Percentiles rank a stretch among this genome's conserved stretches.
These are phyloP conservation scores for Sebastes cheni DNA, from an alignment of 2,797 vertebrate genomes.

Conservation along the genomic window DNA sequence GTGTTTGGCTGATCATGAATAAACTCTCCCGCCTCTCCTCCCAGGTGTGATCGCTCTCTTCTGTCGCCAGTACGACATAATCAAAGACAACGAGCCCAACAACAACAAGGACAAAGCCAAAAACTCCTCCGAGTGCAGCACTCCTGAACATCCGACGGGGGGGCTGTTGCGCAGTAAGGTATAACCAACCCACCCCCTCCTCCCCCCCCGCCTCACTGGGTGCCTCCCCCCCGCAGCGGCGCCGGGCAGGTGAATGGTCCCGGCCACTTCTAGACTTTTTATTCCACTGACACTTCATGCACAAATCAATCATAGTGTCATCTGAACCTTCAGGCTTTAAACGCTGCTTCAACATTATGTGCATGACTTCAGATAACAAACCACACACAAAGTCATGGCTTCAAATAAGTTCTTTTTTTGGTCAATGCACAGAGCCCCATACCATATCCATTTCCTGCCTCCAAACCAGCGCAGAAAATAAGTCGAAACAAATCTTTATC, in stretches of 20 bases:
- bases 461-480: constrained; percentile 6
- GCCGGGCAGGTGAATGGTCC: constrained; percentile 79
- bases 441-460: constrained; percentile 23
- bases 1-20: background rate
- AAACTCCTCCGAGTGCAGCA: constrained; percentile 95
- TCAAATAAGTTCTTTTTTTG: background rate
- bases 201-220: constrained; percentile 48
- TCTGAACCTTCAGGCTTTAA: constrained; percentile 24
- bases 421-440: constrained; percentile 18
- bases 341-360: constrained; percentile 23
- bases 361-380: constrained; percentile 34
- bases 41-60: constrained; percentile 96
- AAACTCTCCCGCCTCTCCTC: background rate
- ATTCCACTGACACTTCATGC: constrained; percentile 43
- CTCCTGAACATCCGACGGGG: constrained; percentile 92
- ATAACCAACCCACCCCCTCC: constrained; percentile 67
- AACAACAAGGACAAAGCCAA: constrained; percentile 99
- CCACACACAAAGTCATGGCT: constrained; percentile 14
- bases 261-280: constrained; percentile 54
- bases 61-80: constrained; percentile 97
- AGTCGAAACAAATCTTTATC: constrained; percentile 1
- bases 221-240: constrained; percentile 63
- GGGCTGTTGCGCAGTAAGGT: constrained; percentile 96
- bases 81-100: constrained; percentile 97
- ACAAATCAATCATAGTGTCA: constrained; percentile 40